Conservation (phyloP, 1,140 invertebrate genomes). For the Psix sp. region DNA sequence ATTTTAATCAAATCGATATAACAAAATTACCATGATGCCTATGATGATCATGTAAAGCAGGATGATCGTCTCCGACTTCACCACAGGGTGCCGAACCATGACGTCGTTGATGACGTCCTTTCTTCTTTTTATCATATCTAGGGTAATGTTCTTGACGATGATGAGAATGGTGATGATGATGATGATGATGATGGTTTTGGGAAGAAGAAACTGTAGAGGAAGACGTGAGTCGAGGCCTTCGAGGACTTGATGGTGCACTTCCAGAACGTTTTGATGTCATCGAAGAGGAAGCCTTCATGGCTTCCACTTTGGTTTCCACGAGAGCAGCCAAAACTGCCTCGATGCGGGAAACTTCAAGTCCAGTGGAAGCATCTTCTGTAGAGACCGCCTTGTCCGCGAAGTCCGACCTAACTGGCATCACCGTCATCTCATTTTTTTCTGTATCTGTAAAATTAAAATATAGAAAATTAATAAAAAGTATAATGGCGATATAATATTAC, state of each 20-base stretch:
- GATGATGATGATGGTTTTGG: conserved; percentile 63
- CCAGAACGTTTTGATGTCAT: conserved; percentile 64
- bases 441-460: conserved; percentile 12
- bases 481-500: neutral
- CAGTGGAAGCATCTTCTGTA: conserved; percentile 79
- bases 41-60: conserved; percentile 54
- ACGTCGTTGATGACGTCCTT: conserved; percentile 62
- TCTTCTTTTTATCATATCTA: conserved; percentile 53
- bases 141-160: conserved; percentile 54
- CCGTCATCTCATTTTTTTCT: conserved; percentile 67
- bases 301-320: conserved; percentile 80
- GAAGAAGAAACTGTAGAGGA: conserved; percentile 73
- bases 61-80: conserved; percentile 60
- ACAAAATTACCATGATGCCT: conserved; percentile 61
- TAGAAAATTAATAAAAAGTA: neutral
- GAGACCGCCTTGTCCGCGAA: conserved; percentile 84
- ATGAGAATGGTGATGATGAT: conserved; percentile 56
- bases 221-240: conserved; percentile 69
- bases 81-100: conserved; percentile 71
- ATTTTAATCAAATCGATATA: conserved; percentile 7
- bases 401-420: conserved; percentile 75
- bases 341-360: conserved; percentile 79
- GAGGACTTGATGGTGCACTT: conserved; percentile 69
- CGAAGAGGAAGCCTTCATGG: conserved; percentile 70
- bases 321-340: conserved; percentile 82